Percentiles rank a stretch among this genome's conserved stretches.
These are phyloP conservation scores for Cheilosia urbana DNA, from an alignment of 2,888 invertebrate genomes.

Conservation along the genomic window DNA sequence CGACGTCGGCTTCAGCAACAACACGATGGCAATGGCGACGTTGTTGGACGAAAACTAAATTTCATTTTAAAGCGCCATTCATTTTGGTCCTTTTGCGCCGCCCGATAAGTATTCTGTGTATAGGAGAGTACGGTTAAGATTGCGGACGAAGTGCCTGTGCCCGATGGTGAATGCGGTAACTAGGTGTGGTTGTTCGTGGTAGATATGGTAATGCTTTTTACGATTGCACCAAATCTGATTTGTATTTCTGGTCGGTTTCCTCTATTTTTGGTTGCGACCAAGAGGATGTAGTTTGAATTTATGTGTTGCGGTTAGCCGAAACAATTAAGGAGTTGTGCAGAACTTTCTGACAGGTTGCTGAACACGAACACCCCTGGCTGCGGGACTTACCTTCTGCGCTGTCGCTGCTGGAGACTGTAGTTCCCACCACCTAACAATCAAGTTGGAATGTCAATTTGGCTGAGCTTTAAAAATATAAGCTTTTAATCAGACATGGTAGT, in stretches of 20 bases:
- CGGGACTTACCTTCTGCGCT: constrained; percentile 48
- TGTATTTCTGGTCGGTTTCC: constrained; percentile 74
- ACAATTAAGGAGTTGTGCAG: constrained; percentile 78
- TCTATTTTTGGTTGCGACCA: constrained; percentile 48
- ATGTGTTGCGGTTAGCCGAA: constrained; percentile 79
- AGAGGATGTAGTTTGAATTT: constrained; percentile 76
- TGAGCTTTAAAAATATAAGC: too few species aligned
- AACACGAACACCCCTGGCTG: constrained; percentile 73
- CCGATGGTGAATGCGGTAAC: constrained; percentile 75
- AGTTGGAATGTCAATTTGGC: background rate
- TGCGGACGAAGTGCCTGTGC: constrained; percentile 65
- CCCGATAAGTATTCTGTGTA: constrained; percentile 53
- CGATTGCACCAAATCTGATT: constrained; percentile 76
- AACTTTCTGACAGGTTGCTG: constrained; percentile 77
- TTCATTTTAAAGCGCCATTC: constrained; percentile 74
- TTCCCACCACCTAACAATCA: background rate
- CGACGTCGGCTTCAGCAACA: constrained; percentile 36
- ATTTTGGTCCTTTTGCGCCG: constrained; percentile 70
- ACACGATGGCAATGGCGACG: constrained; percentile 40
- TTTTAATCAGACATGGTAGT: too few species aligned
- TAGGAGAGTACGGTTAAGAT: constrained; percentile 52
- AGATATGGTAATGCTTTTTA: constrained; percentile 76
- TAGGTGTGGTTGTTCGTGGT: constrained; percentile 73
- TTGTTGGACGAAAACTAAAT: constrained; percentile 69
- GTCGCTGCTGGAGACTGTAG: too few species aligned